These are phyloP conservation scores for Phalacrocorax aristotelis DNA, from an alignment of 2,113 vertebrate genomes.

Conservation along the genomic window DNA sequence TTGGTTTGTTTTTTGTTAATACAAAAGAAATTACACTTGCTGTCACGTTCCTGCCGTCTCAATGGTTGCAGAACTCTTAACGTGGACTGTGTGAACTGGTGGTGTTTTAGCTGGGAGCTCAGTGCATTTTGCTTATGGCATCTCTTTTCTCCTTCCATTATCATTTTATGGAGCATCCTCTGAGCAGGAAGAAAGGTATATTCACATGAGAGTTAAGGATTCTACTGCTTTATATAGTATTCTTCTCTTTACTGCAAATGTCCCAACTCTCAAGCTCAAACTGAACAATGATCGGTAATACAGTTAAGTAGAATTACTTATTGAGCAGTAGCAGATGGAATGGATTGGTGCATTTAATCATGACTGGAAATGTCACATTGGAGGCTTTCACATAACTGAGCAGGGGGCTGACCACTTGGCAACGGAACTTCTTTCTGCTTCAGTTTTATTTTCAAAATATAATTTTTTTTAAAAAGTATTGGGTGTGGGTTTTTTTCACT, in stretches of 20 bases:
- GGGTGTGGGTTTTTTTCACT: background rate
- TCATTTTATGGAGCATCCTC: background rate
- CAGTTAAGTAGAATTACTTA: background rate
- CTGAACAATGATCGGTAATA: background rate
- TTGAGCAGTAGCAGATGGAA: background rate
- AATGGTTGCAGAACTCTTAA: background rate
- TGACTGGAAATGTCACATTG: background rate
- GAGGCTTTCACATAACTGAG: background rate
- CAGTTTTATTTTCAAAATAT: background rate
- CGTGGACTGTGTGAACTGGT: background rate
- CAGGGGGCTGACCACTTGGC: background rate
- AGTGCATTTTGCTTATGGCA: background rate
- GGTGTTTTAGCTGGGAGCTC: background rate
- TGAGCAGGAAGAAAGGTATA: background rate
- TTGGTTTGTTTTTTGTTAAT: slow-evolving; percentile 11
- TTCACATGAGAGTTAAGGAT: background rate
- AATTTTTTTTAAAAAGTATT: too few species aligned
- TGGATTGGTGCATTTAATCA: background rate
- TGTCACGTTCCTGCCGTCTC: background rate
- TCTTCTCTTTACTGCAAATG: background rate
- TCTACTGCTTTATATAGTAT: background rate
- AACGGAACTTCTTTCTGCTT: background rate
- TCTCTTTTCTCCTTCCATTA: background rate
- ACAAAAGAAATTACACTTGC: background rate
- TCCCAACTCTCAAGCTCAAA: background rate